These are phyloP conservation scores for Rhyzopertha dominica DNA, from an alignment of 1,140 invertebrate genomes.

Conservation along the genomic window DNA sequence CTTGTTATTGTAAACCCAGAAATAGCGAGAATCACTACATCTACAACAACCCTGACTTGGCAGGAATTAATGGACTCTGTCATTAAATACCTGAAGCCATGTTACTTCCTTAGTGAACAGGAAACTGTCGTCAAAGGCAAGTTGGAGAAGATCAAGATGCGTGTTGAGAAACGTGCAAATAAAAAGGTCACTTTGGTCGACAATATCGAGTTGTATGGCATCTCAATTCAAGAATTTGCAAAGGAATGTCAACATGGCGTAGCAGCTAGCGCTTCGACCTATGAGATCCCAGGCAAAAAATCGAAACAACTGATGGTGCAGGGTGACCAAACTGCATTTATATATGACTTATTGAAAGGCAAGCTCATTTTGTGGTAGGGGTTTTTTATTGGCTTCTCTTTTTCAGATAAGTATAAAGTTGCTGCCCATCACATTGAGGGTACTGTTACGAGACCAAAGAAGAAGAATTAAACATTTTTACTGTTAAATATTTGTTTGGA, in stretches of 20 bases:
- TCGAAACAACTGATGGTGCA: conserved; percentile 79
- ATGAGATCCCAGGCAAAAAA: conserved; percentile 64
- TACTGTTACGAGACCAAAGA: too few relatives aligned
- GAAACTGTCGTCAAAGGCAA: conserved; percentile 64
- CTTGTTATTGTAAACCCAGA: conserved; percentile 53
- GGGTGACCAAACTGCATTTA: conserved; percentile 82
- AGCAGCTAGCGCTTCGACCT: conserved; percentile 77
- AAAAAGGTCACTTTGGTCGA: conserved; percentile 89
- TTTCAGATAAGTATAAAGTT: too few relatives aligned
- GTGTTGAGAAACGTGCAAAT: conserved; percentile 73
- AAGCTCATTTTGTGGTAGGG: too few relatives aligned
- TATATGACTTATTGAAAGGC: conserved; percentile 68
- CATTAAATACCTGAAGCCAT: conserved; percentile 68
- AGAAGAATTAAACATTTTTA: too few relatives aligned
- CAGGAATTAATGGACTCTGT: conserved; percentile 69
- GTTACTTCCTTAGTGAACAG: conserved; percentile 62
- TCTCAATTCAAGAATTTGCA: conserved; percentile 72
- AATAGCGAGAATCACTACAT: conserved; percentile 40
- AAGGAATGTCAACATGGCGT: conserved; percentile 78
- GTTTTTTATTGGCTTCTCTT: too few relatives aligned
- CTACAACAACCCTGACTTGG: conserved; percentile 54
- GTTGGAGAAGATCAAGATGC: conserved; percentile 73
- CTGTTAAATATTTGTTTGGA: too few relatives aligned
- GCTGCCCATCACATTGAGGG: too few relatives aligned
- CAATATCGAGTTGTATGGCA: conserved; percentile 81